These are phyloP conservation scores for Ranitomeya imitator DNA, from an alignment of 2,113 vertebrate genomes.

Conservation along the genomic window DNA sequence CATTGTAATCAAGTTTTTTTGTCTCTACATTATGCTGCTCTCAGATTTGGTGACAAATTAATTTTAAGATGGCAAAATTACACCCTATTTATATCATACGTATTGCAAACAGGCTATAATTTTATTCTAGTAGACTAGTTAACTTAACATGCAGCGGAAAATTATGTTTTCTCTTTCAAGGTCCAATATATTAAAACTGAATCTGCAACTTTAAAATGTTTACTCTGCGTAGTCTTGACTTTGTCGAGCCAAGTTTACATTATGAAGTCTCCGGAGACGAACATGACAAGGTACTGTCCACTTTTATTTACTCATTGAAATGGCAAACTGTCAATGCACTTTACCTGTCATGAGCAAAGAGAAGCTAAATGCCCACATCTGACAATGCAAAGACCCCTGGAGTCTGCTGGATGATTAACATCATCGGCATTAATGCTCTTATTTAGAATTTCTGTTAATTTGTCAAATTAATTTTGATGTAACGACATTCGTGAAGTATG, in stretches of 20 bases:
- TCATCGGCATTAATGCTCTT: not conserved
- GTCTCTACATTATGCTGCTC: too few relatives aligned
- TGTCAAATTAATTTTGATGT: slow-evolving; percentile 16
- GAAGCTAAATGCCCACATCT: slow-evolving; percentile 29
- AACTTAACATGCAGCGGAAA: not conserved
- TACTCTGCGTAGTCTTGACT: slow-evolving; percentile 1
- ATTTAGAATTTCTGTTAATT: not conserved
- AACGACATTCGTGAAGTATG: not conserved
- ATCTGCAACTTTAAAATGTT: slow-evolving; percentile 3
- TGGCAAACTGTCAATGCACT: slow-evolving; percentile 54
- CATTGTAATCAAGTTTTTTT: too few relatives aligned
- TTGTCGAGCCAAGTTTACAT: slow-evolving; percentile 25
- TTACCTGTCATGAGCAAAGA: slow-evolving; percentile 44
- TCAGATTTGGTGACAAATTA: not conserved
- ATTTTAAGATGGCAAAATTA: not conserved
- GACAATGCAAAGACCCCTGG: slow-evolving; percentile 45
- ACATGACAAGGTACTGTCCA: slow-evolving; percentile 47
- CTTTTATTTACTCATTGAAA: slow-evolving; percentile 55
- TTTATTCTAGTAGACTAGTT: not conserved
- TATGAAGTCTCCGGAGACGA: slow-evolving; percentile 25
- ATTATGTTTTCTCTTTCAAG: not conserved
- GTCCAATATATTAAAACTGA: slow-evolving; percentile 28
- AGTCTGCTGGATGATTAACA: slow-evolving; percentile 23
- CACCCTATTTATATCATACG: not conserved
- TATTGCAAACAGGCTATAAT: slow-evolving; percentile 16